Base-by-base conservation (phyloP, 2,888 invertebrate species). In the Pachliopta kotzebuea region DNA sequence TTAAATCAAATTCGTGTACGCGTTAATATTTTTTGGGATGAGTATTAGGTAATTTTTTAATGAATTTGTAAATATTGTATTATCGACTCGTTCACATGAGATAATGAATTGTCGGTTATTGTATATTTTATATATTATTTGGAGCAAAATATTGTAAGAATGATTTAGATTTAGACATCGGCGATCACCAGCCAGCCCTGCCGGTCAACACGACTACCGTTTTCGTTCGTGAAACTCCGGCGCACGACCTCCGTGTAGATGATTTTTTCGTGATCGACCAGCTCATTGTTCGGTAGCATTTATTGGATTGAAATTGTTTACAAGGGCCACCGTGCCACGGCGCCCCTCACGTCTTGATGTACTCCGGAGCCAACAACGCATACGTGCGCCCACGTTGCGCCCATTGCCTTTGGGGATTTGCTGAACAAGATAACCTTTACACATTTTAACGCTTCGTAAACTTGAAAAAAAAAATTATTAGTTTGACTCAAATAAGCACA, bases 281-380 rank as follows among this genome's bases (percentile, higher is more conserved):
- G 84, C 80, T 88, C 90, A 90, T 91, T 91, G 90, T 91, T 90
- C 88, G 76, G 89, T 85, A 88, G 89, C 88, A 82, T 85, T 88
- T 85, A 86, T 88, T 87, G 87, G 86, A 78, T 84, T 81, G 84
- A 81, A 84, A 90, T 88, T 87, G 87, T 87, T 86, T 78, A 83
- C 84, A 83, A 76, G 71, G 74, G 75, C 76, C 76, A 80, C 78
- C 80, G 76, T 72, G 74, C 45, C 59, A 65, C 56, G 62, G 59
- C 57, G 59, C 66, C 58, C 62, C 59, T 59, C 65, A 56, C 64
- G 61, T 65, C 58, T 62, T 66, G 68, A 61, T 65, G 69, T 70
- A 65, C 66, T 56, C 54, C 52, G 66, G n/a, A 21, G 24, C 29
- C 53, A 68, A 71, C 71, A 72, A 65, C 69, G 61, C 66, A 68